Conservation (phyloP, 1,140 invertebrate genomes). For the Drosophila nikananu region DNA sequence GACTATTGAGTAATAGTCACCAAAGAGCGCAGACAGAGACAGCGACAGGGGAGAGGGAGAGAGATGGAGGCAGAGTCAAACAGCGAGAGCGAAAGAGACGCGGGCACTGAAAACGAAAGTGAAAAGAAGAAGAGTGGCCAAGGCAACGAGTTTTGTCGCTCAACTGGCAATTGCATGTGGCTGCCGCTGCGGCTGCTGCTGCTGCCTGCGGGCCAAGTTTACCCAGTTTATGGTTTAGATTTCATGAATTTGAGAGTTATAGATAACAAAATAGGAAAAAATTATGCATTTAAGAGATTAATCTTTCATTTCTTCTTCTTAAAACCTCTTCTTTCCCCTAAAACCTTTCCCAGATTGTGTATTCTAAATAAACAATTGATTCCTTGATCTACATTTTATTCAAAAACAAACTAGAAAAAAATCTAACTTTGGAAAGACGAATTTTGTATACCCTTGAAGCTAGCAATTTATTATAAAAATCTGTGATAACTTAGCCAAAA, state of each 20-base stretch:
- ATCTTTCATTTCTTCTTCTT: accelerated
- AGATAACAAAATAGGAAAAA: not conserved
- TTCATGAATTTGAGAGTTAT: not conserved
- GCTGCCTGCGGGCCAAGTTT: slow-evolving; percentile 19
- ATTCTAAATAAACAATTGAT: too few relatives aligned
- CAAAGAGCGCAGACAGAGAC: slow-evolving; percentile 57
- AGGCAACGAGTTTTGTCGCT: slow-evolving; percentile 52
- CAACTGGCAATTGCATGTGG: slow-evolving; percentile 42
- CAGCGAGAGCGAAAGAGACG: slow-evolving; percentile 46
- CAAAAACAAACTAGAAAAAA: too few relatives aligned
- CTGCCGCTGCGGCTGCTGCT: slow-evolving; percentile 8
- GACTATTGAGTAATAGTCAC: slow-evolving; percentile 78
- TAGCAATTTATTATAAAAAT: too few relatives aligned
- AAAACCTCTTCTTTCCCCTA: not conserved
- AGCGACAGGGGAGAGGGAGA: not conserved
- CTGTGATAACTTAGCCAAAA: too few relatives aligned
- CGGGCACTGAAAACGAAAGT: slow-evolving; percentile 74
- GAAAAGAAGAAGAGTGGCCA: slow-evolving; percentile 62
- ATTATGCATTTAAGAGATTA: too few relatives aligned
- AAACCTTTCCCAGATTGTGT: not conserved
- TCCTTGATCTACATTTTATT: too few relatives aligned
- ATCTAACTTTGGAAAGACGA: too few relatives aligned
- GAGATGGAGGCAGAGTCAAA: not conserved
- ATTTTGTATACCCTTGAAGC: too few relatives aligned
- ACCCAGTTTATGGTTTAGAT: not conserved